These are phyloP conservation scores for Habrosyne pyritoides DNA, from an alignment of 2,888 invertebrate genomes.

Conservation along the genomic window DNA sequence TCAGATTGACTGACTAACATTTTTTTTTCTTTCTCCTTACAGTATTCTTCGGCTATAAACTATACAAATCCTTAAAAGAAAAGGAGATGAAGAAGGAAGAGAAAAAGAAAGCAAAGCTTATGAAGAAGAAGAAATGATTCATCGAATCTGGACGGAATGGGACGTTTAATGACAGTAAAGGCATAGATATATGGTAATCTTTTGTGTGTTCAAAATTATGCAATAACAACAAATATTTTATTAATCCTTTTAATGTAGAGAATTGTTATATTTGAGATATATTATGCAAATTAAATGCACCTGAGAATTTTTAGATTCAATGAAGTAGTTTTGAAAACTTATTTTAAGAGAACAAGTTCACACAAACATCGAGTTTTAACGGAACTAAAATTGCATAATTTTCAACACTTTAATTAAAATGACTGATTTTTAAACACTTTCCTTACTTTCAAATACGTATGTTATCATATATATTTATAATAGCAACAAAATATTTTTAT, in stretches of 20 bases:
- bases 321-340: background rate
- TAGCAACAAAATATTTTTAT: background rate
- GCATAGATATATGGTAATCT: background rate
- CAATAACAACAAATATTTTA: no score
- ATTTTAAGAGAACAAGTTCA: background rate
- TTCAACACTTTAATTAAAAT: background rate
- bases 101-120: slow-evolving; percentile 90
- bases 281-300: no score
- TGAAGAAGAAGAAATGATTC: slow-evolving; percentile 90
- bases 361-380: no score
- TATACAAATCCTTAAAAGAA: slow-evolving; percentile 90
- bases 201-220: background rate
- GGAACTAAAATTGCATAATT: background rate
- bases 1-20: background rate
- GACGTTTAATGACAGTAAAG: slow-evolving; percentile 11
- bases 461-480: background rate
- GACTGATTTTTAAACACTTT: slow-evolving; percentile 3
- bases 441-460: background rate
- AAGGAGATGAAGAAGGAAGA: slow-evolving; percentile 91
- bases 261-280: background rate
- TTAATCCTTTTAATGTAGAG: background rate
- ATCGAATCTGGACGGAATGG: slow-evolving; percentile 19
- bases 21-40: slow-evolving; percentile 62
- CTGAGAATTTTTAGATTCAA: background rate
- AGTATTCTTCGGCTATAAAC: slow-evolving; percentile 94